These are phyloP conservation scores for Calliphora vicina DNA, from an alignment of 1,140 invertebrate species.

Conservation along the genomic window DNA sequence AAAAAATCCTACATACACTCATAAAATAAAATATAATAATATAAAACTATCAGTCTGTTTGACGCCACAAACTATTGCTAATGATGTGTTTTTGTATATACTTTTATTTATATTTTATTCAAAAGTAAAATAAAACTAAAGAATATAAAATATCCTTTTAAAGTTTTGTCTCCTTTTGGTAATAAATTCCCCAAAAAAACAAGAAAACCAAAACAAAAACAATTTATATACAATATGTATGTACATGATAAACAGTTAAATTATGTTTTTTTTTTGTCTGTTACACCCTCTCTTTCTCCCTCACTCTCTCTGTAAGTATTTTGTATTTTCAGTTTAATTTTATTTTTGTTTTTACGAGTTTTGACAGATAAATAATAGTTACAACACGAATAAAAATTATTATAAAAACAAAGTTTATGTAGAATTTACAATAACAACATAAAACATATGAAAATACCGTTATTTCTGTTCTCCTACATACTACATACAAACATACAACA, in stretches of 20 bases:
- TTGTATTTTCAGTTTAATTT: background rate
- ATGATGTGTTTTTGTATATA: background rate
- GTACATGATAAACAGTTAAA: background rate
- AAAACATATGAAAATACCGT: conserved; percentile 3
- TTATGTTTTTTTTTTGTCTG: background rate
- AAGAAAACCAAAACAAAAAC: background rate
- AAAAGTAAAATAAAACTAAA: no score
- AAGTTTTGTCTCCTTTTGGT: background rate
- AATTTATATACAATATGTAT: no score
- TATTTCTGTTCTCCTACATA: background rate
- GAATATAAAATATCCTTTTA: no score
- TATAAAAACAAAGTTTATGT: background rate
- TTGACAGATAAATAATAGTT: background rate
- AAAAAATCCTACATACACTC: background rate
- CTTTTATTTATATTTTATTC: no score
- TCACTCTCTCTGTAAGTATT: background rate
- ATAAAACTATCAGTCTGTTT: conserved; percentile 17
- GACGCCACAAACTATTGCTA: background rate
- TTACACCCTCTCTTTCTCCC: background rate
- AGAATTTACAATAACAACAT: background rate
- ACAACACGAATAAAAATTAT: background rate
- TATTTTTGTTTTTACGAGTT: background rate
- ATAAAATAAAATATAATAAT: background rate
- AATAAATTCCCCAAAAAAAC: background rate
- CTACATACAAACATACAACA: background rate